Conservation (phyloP, 2,113 vertebrate species). For the Apodemus sylvaticus region DNA sequence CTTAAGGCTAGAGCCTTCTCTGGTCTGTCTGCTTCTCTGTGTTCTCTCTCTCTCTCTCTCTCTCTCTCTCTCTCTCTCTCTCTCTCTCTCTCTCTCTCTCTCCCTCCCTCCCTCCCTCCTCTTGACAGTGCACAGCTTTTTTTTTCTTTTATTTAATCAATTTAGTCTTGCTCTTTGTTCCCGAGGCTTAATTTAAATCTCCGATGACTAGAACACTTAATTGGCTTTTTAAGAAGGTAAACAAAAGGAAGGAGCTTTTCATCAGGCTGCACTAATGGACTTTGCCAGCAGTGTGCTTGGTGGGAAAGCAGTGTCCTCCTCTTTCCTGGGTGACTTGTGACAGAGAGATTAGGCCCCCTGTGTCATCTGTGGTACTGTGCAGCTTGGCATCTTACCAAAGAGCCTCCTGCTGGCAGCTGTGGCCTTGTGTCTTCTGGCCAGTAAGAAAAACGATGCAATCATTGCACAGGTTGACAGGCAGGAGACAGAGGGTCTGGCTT, state of each 20-base stretch:
- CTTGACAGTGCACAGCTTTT: not conserved
- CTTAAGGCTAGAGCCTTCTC: not conserved
- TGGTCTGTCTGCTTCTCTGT: not conserved
- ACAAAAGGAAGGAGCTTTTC: not conserved
- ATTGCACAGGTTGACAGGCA: not conserved
- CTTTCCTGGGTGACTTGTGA: not conserved
- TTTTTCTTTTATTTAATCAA: not conserved
- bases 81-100: no score
- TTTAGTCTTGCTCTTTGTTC: not conserved
- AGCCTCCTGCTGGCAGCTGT: not conserved
- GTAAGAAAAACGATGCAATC: rapidly evolving
- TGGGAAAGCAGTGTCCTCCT: not conserved
- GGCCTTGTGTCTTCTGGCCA: not conserved
- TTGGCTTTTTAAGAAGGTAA: conserved; percentile 42
- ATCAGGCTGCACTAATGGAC: not conserved
- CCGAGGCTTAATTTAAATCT: not conserved
- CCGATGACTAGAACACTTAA: conserved; percentile 1
- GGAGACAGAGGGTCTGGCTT: no score
- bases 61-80: no score
- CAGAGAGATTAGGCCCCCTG: rapidly evolving
- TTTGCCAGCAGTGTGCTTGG: not conserved
- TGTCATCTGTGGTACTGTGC: not conserved
- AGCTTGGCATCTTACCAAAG: not conserved
- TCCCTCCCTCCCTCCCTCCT: no score
- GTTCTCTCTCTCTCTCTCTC: no score